Conservation (phyloP, 1,140 invertebrate species). For the Bradysia coprophila region DNA sequence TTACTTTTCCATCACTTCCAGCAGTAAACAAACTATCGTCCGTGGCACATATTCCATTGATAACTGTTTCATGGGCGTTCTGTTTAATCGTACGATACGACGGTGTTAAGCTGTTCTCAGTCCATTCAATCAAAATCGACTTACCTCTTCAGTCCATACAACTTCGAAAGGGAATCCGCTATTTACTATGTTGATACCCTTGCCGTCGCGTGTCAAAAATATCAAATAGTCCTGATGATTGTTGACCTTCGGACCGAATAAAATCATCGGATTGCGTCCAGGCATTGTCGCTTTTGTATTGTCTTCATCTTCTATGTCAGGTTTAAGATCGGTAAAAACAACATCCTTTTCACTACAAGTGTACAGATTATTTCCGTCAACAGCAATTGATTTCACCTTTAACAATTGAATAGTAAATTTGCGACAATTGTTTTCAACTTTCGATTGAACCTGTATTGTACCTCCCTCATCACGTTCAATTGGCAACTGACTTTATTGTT, state of each 20-base stretch:
- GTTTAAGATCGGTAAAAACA: conserved; percentile 12
- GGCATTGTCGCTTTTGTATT: conserved; percentile 17
- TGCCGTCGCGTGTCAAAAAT: conserved; percentile 18
- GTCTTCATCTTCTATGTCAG: conserved; percentile 16
- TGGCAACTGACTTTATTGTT: conserved; percentile 21
- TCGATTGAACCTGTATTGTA: too few relatives aligned
- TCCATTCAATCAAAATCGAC: not conserved
- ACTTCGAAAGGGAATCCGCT: conserved; percentile 12
- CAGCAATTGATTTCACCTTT: conserved; percentile 18
- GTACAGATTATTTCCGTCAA: conserved; percentile 14
- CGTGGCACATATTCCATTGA: conserved; percentile 15
- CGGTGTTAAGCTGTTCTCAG: too few relatives aligned
- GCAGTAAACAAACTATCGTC: conserved; percentile 12
- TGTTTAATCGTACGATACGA: too few relatives aligned
- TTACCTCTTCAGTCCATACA: conserved; percentile 11
- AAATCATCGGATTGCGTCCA: conserved; percentile 14
- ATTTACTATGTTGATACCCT: conserved; percentile 14
- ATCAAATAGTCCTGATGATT: conserved; percentile 10
- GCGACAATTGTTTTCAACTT: too few relatives aligned
- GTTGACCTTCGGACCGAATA: conserved; percentile 8
- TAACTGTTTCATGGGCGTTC: conserved; percentile 18
- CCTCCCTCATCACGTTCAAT: conserved; percentile 21
- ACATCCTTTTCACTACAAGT: conserved; percentile 18
- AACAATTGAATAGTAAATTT: too few relatives aligned
- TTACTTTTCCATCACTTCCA: conserved; percentile 20